These are phyloP conservation scores for Columbina picui DNA, from an alignment of 2,113 vertebrate species.

Conservation along the genomic window DNA sequence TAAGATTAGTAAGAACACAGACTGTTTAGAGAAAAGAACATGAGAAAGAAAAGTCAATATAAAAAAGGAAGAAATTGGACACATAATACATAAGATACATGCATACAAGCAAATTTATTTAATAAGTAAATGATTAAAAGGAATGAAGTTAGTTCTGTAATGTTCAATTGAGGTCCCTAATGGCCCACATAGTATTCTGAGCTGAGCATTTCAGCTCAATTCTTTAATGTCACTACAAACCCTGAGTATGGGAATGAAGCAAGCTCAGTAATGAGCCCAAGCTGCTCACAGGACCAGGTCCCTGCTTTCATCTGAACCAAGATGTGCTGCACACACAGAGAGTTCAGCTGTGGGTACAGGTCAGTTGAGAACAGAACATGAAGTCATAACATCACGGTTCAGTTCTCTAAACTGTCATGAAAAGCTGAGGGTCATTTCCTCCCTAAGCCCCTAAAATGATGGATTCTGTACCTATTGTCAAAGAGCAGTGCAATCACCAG, in stretches of 20 bases:
- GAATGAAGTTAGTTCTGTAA: background rate
- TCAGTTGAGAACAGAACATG: background rate
- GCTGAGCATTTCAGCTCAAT: background rate
- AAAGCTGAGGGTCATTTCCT: conserved; percentile 51
- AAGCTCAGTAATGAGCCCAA: background rate
- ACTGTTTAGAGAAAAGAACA: background rate
- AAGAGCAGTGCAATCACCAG: background rate
- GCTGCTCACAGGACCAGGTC: background rate
- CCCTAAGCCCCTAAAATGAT: background rate
- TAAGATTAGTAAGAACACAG: background rate
- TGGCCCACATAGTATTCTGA: background rate
- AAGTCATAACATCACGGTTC: background rate
- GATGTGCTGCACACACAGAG: background rate
- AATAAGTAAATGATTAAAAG: background rate
- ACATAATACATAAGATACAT: background rate
- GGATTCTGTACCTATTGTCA: conserved; percentile 11
- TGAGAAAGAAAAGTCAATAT: background rate
- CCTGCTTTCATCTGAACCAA: background rate
- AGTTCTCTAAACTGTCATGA: conserved; percentile 14
- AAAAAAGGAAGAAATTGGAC: background rate
- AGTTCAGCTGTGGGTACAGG: background rate
- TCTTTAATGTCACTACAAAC: background rate
- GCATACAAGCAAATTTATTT: background rate
- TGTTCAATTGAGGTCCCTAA: background rate
- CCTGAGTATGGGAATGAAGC: background rate